A percentile compares a stretch with the other conserved stretches of the same genome.
Evolutionary conservation across 2,888 invertebrate species (phyloP).

Genomic region (Lithosia quadra): DNA sequence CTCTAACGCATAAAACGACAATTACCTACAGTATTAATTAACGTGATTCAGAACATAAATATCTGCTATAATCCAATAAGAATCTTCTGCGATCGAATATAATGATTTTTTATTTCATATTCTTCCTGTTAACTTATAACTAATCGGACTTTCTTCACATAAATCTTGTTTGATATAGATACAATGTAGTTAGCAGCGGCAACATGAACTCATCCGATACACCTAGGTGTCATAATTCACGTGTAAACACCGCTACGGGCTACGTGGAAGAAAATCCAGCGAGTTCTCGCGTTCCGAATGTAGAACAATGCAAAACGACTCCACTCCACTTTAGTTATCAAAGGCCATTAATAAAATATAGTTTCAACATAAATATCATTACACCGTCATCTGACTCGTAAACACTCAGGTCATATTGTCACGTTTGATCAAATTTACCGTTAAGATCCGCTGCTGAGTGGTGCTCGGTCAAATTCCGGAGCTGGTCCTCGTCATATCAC

Average conservation of each 20-base stretch:
- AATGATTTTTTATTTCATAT: constrained; percentile 69
- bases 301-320: constrained; percentile 64
- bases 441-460: constrained; percentile 77
- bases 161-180: constrained; percentile 53
- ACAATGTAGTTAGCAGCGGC: constrained; percentile 51
- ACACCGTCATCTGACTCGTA: constrained; percentile 78
- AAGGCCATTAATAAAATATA: constrained; percentile 29
- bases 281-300: constrained; percentile 60
- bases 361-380: constrained; percentile 35
- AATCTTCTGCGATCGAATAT: constrained; percentile 63
- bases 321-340: constrained; percentile 35
- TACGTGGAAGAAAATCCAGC: constrained; percentile 74
- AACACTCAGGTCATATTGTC: constrained; percentile 79
- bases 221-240: constrained; percentile 81
- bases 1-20: constrained; percentile 36
- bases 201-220: constrained; percentile 56
- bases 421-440: constrained; percentile 80
- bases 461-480: constrained; percentile 69
- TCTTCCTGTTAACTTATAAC: constrained; percentile 60
- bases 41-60: constrained; percentile 37
- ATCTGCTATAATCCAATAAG: constrained; percentile 72
- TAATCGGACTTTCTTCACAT: constrained; percentile 59
- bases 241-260: constrained; percentile 78
- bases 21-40: constrained; percentile 39
- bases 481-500: constrained; percentile 74